Conservation (phyloP, 2,797 vertebrate species). For the Phyllotis vaccarum region DNA sequence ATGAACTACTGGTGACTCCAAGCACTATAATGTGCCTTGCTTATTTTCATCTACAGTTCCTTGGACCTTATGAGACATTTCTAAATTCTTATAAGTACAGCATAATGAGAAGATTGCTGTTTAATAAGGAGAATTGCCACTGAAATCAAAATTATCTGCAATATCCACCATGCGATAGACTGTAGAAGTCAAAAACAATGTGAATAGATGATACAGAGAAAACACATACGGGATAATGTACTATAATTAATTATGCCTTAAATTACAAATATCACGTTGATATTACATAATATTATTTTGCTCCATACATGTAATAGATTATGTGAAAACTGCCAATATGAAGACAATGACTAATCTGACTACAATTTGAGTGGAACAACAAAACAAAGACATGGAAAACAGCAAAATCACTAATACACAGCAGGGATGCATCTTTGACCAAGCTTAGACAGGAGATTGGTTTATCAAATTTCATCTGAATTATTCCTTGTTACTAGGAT, state of each 20-base stretch:
- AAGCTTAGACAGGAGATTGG: neutral
- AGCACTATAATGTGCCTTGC: neutral
- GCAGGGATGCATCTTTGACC: neutral
- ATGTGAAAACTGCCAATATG: neutral
- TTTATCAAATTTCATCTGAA: neutral
- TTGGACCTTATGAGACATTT: neutral
- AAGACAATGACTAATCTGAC: neutral
- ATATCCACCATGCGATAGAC: neutral
- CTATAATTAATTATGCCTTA: neutral
- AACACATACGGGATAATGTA: neutral
- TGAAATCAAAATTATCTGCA: neutral
- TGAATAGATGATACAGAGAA: neutral
- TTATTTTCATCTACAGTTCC: neutral
- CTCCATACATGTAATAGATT: neutral
- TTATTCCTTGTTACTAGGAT: neutral
- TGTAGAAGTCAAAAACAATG: neutral
- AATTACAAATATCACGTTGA: neutral
- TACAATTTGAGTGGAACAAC: neutral
- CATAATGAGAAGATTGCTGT: neutral
- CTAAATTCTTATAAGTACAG: neutral
- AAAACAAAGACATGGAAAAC: neutral
- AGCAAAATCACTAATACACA: neutral
- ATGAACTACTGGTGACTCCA: neutral
- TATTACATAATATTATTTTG: neutral
- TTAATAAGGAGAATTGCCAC: neutral